Percentiles rank a stretch among this genome's conserved stretches.
phyloP scores from a whole-genome alignment of 2,888 invertebrate species.

The Masnerella sp. region DNA sequence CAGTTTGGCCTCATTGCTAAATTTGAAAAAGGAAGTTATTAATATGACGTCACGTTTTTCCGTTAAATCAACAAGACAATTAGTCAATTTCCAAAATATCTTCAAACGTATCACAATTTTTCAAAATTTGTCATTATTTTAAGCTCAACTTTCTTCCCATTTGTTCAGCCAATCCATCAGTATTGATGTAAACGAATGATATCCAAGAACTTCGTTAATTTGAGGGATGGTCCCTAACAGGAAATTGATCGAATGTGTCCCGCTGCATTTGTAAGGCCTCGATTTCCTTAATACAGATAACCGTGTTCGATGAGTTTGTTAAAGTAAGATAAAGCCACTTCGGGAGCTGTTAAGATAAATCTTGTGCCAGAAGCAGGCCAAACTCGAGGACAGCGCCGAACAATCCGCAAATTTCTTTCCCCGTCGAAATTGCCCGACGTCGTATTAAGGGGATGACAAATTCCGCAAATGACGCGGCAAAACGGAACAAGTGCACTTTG shows the following conservation, averaged over 20 bases:
- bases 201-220: constrained; percentile 26
- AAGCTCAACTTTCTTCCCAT: too few species aligned
- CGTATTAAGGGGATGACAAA: background rate
- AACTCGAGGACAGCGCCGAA: too few species aligned
- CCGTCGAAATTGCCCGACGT: too few species aligned
- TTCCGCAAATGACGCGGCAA: constrained; percentile 4
- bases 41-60: too few species aligned
- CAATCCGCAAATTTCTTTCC: too few species aligned
- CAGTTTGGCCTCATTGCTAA: too few species aligned
- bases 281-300: constrained; percentile 21
- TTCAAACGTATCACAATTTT: too few species aligned
- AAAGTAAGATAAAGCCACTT: constrained; percentile 12
- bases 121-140: too few species aligned
- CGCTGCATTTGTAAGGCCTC: constrained; percentile 26
- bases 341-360: constrained; percentile 17
- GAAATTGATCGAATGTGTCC: constrained; percentile 24
- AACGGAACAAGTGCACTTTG: too few species aligned
- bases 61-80: too few species aligned
- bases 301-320: constrained; percentile 6
- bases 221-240: constrained; percentile 3
- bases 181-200: background rate
- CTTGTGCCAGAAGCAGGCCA: background rate
- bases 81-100: too few species aligned
- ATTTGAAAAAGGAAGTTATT: too few species aligned
- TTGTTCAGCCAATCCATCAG: background rate